Evolutionary conservation across 2,888 invertebrate species (phyloP), one percentile per base, ranked within the genome.

Genomic region (Leucozona laternaria): DNA sequence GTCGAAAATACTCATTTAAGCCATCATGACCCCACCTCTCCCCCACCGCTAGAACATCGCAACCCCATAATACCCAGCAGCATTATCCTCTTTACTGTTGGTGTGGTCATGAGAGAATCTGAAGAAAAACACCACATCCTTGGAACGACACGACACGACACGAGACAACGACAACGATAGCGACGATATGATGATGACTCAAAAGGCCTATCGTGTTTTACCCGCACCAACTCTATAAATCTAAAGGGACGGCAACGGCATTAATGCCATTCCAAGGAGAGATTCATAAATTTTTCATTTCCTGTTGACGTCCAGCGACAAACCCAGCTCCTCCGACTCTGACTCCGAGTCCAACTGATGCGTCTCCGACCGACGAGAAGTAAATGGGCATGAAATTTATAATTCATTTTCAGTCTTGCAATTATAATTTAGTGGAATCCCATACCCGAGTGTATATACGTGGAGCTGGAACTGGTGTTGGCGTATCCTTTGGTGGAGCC

Each of bases 351-450:
- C 80, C 72, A 43, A 40, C 10, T 62, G 40, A 40, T 43, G 45
- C 45, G 43, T 17, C 64, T 62, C 72, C 75, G 60, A 25, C 60
- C 53, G 53, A 70, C 81, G 34, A 85, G 71, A 86, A 86, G 86
- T 86, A 86, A 86, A 86, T 86, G 86, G 86, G 86, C 86, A 86
- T 86, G 86, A 86, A 86, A 86, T 86, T 86, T 86, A 86, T 86
- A 86, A 86, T 86, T 86, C 86, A 86, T 86, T 86, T 86, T 82
- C 86, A 86, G 86, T 86, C 86, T 86, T 86, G 86, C 86, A 86
- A 86, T 86, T 86, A 86, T 86, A 86, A 86, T 86, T 86, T 86
- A 86, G 86, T 86, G 86, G 86, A 86, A 78, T 72, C 82, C 78
- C 82, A 77, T 72, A 17, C 80, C 70, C 25, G 31, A 34, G 17